Evolutionary conservation across 2,113 vertebrate genomes (phyloP).

Genomic region (Ptilonorhynchus violaceus): DNA sequence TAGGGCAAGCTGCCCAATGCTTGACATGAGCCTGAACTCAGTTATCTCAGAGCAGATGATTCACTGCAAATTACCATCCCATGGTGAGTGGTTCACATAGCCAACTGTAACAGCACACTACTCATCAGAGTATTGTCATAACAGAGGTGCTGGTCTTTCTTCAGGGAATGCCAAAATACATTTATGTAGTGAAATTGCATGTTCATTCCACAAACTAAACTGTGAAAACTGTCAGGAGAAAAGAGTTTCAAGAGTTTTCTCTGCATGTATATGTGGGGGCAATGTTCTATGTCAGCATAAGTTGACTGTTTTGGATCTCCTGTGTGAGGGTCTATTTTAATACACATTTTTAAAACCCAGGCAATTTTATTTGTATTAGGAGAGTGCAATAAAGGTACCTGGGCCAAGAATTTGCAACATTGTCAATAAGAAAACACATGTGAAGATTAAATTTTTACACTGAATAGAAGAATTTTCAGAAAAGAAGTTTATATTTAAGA

Average conservation of each 20-base stretch:
- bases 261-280: rapidly evolving
- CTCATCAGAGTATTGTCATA: not conserved
- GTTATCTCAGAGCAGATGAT: not conserved
- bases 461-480: not conserved
- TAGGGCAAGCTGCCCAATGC: not conserved
- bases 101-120: not conserved
- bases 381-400: not conserved
- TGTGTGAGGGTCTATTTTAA: not conserved
- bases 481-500: not conserved
- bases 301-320: not conserved
- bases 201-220: not conserved
- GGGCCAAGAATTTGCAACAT: not conserved
- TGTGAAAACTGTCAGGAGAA: not conserved
- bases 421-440: not conserved
- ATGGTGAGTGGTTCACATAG: not conserved
- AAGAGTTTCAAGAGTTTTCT: not conserved
- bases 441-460: not conserved
- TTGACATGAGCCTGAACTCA: not conserved
- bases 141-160: not conserved
- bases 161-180: not conserved
- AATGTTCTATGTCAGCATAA: not conserved
- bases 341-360: not conserved
- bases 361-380: not conserved
- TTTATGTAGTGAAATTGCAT: not conserved
- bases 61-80: not conserved